Percentiles rank a stretch among this genome's conserved stretches.
Evolutionary conservation across 2,797 vertebrate genomes (phyloP).

Genomic region (Mormyrus hasselquistii): DNA sequence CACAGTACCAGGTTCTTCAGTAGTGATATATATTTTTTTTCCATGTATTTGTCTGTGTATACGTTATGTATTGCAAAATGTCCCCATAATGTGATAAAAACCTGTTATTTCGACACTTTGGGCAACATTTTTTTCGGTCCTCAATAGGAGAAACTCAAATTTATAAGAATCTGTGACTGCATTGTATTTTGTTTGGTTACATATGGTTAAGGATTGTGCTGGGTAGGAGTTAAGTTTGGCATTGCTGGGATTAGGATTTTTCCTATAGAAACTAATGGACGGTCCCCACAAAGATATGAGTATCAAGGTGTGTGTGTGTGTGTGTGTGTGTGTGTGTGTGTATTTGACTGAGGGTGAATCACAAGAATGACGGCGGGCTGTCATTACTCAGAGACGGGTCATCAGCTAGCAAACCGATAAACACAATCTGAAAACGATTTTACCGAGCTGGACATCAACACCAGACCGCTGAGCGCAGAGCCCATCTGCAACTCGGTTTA

Average conservation of each 20-base stretch:
- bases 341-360: neutral
- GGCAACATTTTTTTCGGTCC: neutral
- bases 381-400: neutral
- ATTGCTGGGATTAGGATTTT: neutral
- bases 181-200: neutral
- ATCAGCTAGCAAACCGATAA: neutral
- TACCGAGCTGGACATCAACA: neutral
- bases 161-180: neutral
- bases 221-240: neutral
- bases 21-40: neutral
- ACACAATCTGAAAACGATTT: neutral
- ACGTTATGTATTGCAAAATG: neutral
- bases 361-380: neutral
- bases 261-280: neutral
- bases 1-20: neutral
- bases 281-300: neutral
- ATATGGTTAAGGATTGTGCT: neutral
- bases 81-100: neutral
- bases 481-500: neutral
- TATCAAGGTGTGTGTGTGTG: neutral
- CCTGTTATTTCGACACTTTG: neutral
- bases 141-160: neutral
- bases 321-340: neutral
- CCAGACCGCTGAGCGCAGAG: neutral
- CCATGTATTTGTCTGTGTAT: neutral